Base-by-base conservation (phyloP, 2,888 invertebrate species). In the Sacculina carcini region DNA sequence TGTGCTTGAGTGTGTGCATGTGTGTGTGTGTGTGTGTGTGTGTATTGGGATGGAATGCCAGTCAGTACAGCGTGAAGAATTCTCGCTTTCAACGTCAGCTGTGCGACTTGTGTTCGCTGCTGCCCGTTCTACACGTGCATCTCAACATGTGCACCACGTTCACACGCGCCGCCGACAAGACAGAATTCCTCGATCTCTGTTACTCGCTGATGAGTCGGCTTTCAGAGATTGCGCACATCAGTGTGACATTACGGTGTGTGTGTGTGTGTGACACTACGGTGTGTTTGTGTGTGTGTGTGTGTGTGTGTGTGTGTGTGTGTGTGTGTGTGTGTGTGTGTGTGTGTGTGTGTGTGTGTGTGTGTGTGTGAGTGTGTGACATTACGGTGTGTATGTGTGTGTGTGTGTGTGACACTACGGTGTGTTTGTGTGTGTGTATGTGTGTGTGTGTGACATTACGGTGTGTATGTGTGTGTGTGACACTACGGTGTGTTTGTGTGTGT, bases 101-200 rank as follows among this genome's bases (percentile, higher is more conserved):
- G 52, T 62, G 70, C 23, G 67, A 68, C 54, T 60, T 73, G 58
- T 73, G 74, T 29, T 72, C 73, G 39, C 73, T 77, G 10, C 67
- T 77, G 62, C 77, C 77, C 2, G 75, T 77, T 21, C 68, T 79
- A 24, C 77, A 77, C 60, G 70, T 76, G 54, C 78, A 79, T 60
- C 67, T 79, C 28, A 72, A 78, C 58, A 67, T 78, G 51, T 76
- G 78, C 62, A 75, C 77, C 51, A 75, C 76, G 6, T 78, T 80
- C 62, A 75, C 75, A 34, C 73, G 74, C 51, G 73, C 76, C 10
- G 77, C 79, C 3, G 77, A 76, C 58, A 78, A 78, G 62, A 76
- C 77, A 61, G 79, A 80, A 62, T 78, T 79, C 62, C 69, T 80
- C 47, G 78, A 77, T 60, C 64, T 78, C 52, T 76, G 74, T 21